Evolutionary conservation across 1,140 invertebrate species (phyloP).

Genomic region (Lasioglossum baleicum): DNA sequence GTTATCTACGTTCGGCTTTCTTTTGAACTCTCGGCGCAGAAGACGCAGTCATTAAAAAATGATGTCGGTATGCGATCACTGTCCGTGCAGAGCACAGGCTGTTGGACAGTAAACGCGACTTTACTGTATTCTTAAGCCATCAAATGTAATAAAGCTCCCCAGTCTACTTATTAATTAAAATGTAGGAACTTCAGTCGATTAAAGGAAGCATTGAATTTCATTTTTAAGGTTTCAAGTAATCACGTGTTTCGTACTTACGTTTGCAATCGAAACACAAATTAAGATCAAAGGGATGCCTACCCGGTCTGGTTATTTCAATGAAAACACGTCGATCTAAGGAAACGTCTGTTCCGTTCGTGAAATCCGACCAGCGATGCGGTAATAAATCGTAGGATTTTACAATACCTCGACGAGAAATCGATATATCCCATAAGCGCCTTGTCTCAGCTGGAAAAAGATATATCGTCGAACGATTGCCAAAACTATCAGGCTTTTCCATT

Average conservation of each 20-base stretch:
- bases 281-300: neutral
- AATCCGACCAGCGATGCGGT: conserved; percentile 30
- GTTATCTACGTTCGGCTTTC: no score
- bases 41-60: no score
- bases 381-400: conserved; percentile 49
- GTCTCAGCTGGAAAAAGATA: conserved; percentile 35
- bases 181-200: no score
- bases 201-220: no score
- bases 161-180: no score
- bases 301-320: conserved; percentile 46
- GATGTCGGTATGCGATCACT: no score
- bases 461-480: conserved; percentile 32
- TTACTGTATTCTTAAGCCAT: no score
- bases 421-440: conserved; percentile 50
- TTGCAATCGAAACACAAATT: neutral
- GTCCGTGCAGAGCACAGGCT: no score
- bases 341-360: conserved; percentile 24
- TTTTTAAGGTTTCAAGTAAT: neutral
- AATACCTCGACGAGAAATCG: conserved; percentile 42
- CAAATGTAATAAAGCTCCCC: no score
- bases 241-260: neutral
- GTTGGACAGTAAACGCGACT: no score
- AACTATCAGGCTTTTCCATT: conserved; percentile 28
- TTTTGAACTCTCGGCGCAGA: no score
- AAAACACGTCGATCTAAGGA: conserved; percentile 28